A percentile compares a stretch with the other conserved stretches of the same genome.
phyloP scores from a whole-genome alignment of 1,140 invertebrate genomes.

The Phymastichus coffea region DNA sequence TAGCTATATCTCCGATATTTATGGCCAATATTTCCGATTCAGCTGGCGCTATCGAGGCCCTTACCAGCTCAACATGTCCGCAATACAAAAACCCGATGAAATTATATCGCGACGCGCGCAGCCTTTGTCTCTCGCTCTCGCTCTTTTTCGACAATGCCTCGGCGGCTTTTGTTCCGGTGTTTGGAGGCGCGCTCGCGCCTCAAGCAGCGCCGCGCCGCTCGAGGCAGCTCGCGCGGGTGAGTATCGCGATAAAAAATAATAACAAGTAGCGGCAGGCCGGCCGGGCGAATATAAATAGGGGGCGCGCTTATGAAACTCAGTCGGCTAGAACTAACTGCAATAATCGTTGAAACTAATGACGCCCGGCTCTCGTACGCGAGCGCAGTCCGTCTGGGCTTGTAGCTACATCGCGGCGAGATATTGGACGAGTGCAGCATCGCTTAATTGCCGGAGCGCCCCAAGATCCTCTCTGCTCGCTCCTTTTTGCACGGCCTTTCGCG shows the following conservation, averaged over 20 bases:
- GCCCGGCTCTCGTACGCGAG: constrained; percentile 12
- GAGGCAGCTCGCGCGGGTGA: too few relatives aligned
- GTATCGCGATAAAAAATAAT: constrained; percentile 58
- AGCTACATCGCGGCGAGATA: background rate
- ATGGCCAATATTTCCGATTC: constrained; percentile 58
- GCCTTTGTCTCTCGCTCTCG: too few relatives aligned
- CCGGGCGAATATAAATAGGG: too few relatives aligned
- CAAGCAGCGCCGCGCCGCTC: too few relatives aligned
- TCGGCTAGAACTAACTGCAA: constrained; percentile 55
- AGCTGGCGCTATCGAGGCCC: constrained; percentile 54
- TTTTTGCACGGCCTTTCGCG: too few relatives aligned
- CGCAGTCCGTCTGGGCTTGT: background rate
- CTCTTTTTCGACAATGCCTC: too few relatives aligned
- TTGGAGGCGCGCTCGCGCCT: background rate
- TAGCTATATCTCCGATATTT: constrained; percentile 54
- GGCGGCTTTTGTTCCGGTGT: too few relatives aligned
- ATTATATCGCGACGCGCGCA: constrained; percentile 49
- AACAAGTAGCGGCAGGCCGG: too few relatives aligned
- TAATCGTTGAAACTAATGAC: constrained; percentile 57
- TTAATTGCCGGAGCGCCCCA: constrained; percentile 13
- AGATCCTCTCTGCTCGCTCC: background rate
- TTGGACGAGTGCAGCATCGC: background rate
- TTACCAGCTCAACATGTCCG: constrained; percentile 57
- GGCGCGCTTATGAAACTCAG: constrained; percentile 50
- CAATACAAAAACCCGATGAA: constrained; percentile 57